Evolutionary conservation across 2,797 vertebrate species (phyloP).

Genomic region (Cichlasoma orientale): DNA sequence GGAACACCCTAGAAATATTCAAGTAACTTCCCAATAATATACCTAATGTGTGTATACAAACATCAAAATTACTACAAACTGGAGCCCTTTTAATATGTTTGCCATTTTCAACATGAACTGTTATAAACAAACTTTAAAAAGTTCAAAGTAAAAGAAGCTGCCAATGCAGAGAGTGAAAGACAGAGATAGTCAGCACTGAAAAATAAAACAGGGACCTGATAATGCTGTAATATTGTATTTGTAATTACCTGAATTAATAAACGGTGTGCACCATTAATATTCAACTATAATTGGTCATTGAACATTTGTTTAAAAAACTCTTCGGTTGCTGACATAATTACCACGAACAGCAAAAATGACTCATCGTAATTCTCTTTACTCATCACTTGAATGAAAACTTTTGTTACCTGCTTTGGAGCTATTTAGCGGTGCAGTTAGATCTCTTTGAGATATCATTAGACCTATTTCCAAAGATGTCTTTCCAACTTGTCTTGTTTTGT

Average conservation of each 20-base stretch:
- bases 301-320: neutral
- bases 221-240: neutral
- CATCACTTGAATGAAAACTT: neutral
- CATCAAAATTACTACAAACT: neutral
- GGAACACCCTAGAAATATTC: neutral
- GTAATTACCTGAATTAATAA: neutral
- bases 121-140: slow-evolving; percentile 1
- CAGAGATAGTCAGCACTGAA: neutral
- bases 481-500: neutral
- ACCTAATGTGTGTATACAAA: neutral
- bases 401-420: neutral
- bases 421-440: neutral
- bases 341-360: neutral
- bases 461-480: neutral
- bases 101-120: neutral
- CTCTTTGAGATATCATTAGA: neutral
- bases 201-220: fast-evolving
- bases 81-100: neutral
- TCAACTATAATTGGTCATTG: neutral
- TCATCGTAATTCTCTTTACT: neutral
- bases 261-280: neutral
- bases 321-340: neutral
- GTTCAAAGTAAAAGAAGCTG: neutral
- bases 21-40: neutral
- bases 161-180: neutral